Evolutionary conservation across 2,797 vertebrate genomes (phyloP), one percentile per base, ranked within the genome.

Genomic region (Heterohyrax brucei): DNA sequence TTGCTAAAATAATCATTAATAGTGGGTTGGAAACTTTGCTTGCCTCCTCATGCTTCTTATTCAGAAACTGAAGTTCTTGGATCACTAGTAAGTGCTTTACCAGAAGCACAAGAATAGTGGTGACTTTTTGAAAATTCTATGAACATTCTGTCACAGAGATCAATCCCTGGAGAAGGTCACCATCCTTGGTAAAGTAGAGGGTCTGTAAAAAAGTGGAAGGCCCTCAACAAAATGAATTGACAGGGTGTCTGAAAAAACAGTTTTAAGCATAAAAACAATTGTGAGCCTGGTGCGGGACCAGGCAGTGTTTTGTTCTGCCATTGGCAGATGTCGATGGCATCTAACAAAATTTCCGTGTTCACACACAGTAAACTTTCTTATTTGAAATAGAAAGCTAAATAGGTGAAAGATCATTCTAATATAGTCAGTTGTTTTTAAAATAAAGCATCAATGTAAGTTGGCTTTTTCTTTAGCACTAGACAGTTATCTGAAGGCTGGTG

Each of bases 1-100:
- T 77, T 77, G 46, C 91, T 96, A 62, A 48, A n/a, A 73, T 84
- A 62, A 80, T n/a, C 21, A 72, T 77, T 76, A 77, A 89, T 33
- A 84, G 7, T 80, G 10, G 73, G 18, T 68, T 66, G 7, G 78
- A 95, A 94, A 81, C 75, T 21, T 33, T 94, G 24, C 61, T 94
- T 13, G 0, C 46, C 61, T 92, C 62, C 77, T 87, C 5, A 50
- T n/a, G 48, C 78, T 75, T 89, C 72, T 94, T 85, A 92, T 72
- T 53, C n/a, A 93, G 46, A 94, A 87, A 44, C 6, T 48, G 30
- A 94, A 92, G 53, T 88, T 18, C 56, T 66, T 22, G 30, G 8
- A 16, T 93, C 70, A 89, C 53, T 53, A 83, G 44, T 19, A 83
- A 94, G n/a, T 7, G 81, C 14, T 89, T 94, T 6, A 59, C 14